Percentiles rank a stretch among this genome's conserved stretches.
Conservation (phyloP, 2,797 vertebrate genomes). For the Glossophaga mutica region DNA sequence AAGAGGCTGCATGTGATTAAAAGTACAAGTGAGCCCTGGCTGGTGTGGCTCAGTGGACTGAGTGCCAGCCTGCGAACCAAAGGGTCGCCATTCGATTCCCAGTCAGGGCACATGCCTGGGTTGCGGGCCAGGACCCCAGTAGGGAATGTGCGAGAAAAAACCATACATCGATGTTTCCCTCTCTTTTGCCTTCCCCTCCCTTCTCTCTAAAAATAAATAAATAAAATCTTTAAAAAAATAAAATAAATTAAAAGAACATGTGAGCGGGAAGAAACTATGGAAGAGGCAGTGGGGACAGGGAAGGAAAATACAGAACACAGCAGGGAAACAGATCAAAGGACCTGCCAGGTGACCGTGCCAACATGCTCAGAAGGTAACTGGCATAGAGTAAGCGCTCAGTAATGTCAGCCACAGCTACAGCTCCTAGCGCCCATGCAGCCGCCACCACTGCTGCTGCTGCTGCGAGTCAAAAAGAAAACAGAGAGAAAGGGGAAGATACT, state of each 20-base stretch:
- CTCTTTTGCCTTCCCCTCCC: too few relatives aligned
- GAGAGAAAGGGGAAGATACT: neutral
- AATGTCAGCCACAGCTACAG: neutral
- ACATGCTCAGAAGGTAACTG: neutral
- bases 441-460: too few relatives aligned
- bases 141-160: too few relatives aligned
- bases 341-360: neutral
- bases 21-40: neutral
- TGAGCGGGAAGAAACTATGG: neutral
- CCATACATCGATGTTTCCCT: too few relatives aligned
- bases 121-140: too few relatives aligned
- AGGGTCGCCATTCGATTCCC: too few relatives aligned
- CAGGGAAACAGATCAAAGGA: neutral
- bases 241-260: neutral
- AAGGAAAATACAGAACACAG: neutral
- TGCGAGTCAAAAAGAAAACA: neutral
- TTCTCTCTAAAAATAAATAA: too few relatives aligned
- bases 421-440: too few relatives aligned
- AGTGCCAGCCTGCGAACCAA: too few relatives aligned
- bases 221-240: too few relatives aligned
- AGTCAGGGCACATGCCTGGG: too few relatives aligned
- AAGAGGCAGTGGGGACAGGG: neutral
- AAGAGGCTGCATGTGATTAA: neutral
- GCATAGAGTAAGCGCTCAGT: fast-evolving
- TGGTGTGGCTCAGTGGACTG: too few relatives aligned